Percentiles rank a stretch among this genome's conserved stretches.
Conservation (phyloP, 2,888 invertebrate genomes). For the Thereva nobilitata region DNA sequence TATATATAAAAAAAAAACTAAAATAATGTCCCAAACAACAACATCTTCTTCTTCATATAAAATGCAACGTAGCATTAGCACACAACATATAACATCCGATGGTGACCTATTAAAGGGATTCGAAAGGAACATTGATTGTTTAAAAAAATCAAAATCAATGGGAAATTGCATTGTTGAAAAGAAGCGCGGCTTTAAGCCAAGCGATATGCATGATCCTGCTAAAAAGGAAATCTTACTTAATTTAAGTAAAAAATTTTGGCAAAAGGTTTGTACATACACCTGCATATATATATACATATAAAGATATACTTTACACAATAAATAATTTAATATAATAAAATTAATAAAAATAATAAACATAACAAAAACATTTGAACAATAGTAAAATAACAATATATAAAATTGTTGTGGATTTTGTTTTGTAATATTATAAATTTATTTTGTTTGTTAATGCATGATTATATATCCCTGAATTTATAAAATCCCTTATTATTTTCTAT, state of each 20-base stretch:
- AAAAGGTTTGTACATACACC: conserved; percentile 65
- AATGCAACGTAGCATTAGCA: conserved; percentile 39
- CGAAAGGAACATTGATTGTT: neutral
- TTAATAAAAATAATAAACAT: too few relatives aligned
- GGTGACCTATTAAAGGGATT: conserved; percentile 52
- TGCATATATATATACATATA: too few relatives aligned
- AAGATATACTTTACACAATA: too few relatives aligned
- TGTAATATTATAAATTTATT: too few relatives aligned
- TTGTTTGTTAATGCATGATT: too few relatives aligned
- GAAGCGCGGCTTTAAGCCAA: conserved; percentile 80
- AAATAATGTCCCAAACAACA: conserved; percentile 17
- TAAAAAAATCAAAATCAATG: conserved; percentile 60
- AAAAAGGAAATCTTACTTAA: conserved; percentile 80
- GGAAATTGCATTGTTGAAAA: conserved; percentile 68
- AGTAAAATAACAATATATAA: too few relatives aligned
- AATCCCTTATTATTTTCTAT: too few relatives aligned
- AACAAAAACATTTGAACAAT: too few relatives aligned
- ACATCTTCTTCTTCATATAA: conserved; percentile 16
- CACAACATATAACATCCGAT: conserved; percentile 55
- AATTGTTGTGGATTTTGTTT: too few relatives aligned
- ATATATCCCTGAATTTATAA: too few relatives aligned
- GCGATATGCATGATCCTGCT: conserved; percentile 76
- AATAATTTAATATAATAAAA: too few relatives aligned
- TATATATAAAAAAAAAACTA: neutral
- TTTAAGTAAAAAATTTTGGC: conserved; percentile 76